Percentiles rank a stretch among this genome's conserved stretches.
Conservation (phyloP, 2,113 vertebrate genomes). For the Rhinolophus sinicus region DNA sequence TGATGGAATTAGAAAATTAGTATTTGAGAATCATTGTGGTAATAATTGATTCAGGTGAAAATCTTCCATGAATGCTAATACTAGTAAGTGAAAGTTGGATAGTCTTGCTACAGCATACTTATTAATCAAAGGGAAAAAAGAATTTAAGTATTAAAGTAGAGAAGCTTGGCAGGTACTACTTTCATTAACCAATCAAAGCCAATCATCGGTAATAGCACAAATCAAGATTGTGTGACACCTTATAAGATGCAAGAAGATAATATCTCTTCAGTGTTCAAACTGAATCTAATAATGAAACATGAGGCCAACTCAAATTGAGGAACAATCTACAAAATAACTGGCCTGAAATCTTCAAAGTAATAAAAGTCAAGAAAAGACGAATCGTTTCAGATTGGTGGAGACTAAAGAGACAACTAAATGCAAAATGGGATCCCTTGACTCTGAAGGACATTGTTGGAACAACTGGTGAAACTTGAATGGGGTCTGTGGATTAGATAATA, state of each 20-base stretch:
- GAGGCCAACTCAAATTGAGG: neutral
- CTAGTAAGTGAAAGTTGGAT: neutral
- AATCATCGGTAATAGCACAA: neutral
- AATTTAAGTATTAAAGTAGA: neutral
- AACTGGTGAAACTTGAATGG: too few species aligned
- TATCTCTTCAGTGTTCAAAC: neutral
- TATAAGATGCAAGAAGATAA: neutral
- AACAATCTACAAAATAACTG: neutral
- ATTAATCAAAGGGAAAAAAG: neutral
- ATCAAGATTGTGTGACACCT: neutral
- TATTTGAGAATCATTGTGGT: slow-evolving; percentile 6
- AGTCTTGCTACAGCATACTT: neutral
- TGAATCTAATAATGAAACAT: neutral
- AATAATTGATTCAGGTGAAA: neutral
- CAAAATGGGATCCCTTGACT: neutral
- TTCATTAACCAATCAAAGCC: neutral
- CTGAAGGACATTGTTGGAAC: neutral
- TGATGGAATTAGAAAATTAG: neutral
- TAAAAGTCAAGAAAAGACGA: neutral
- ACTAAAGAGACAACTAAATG: neutral
- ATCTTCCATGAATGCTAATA: slow-evolving; percentile 22
- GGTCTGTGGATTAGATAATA: neutral
- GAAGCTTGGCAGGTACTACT: neutral
- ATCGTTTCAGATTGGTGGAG: slow-evolving; percentile 1
- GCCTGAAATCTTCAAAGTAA: slow-evolving; percentile 36